A percentile compares a stretch with the other conserved stretches of the same genome.
phyloP scores from a whole-genome alignment of 2,797 vertebrate genomes.

The Novumbra hubbsi region DNA sequence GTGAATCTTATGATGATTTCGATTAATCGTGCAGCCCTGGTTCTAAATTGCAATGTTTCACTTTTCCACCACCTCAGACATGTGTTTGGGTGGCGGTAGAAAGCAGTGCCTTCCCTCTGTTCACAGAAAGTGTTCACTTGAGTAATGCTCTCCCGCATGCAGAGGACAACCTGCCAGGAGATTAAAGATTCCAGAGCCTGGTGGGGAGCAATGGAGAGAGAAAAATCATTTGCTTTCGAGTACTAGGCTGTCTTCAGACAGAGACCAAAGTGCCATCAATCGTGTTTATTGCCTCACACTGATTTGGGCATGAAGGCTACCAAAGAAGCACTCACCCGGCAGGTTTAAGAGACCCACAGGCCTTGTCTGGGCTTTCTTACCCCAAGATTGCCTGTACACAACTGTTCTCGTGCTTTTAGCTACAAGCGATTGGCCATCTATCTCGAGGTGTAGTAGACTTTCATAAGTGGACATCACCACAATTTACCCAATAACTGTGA shows the following conservation, averaged over 20 bases:
- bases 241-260: slow-evolving; percentile 8
- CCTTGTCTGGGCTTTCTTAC: neutral
- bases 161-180: slow-evolving; percentile 7
- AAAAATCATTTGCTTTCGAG: slow-evolving; percentile 3
- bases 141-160: slow-evolving; percentile 15
- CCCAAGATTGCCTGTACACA: slow-evolving; percentile 5
- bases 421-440: neutral
- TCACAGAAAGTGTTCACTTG: slow-evolving; percentile 9
- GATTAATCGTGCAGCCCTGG: too few relatives aligned
- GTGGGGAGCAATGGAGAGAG: slow-evolving; percentile 1
- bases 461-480: neutral
- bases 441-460: neutral
- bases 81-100: slow-evolving; percentile 4
- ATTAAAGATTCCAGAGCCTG: slow-evolving; percentile 20
- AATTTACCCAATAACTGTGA: neutral
- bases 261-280: slow-evolving; percentile 20
- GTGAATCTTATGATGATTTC: too few relatives aligned
- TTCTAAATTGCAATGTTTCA: neutral
- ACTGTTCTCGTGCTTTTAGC: slow-evolving; percentile 1
- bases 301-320: slow-evolving; percentile 8
- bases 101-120: slow-evolving; percentile 1
- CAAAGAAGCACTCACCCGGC: neutral
- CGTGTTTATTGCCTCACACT: slow-evolving; percentile 14
- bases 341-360: slow-evolving; percentile 5
- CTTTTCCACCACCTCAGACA: neutral